A percentile compares a stretch with the other conserved stretches of the same genome.
Evolutionary conservation across 2,888 invertebrate genomes (phyloP).

Genomic region (Alcis repandata): DNA sequence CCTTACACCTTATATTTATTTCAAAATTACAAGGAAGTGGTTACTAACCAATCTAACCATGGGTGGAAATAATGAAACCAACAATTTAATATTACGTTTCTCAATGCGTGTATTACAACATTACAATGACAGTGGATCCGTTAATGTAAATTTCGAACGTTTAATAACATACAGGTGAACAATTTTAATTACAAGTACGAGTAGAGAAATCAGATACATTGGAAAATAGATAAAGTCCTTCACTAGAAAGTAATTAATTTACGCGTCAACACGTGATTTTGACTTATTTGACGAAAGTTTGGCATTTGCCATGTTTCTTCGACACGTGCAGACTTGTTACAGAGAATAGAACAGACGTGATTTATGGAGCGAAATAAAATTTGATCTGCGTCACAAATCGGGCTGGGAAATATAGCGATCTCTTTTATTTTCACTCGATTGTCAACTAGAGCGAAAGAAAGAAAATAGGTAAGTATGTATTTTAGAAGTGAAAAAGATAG

Average conservation of each 20-base stretch:
- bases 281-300: background rate
- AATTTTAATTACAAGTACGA: slow-evolving; percentile 5
- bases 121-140: slow-evolving; percentile 61
- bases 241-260: background rate
- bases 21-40: background rate
- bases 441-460: background rate
- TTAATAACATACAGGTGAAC: slow-evolving; percentile 25
- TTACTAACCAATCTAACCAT: slow-evolving; percentile 1
- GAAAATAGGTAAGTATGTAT: background rate
- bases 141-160: slow-evolving; percentile 38
- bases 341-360: too few relatives aligned
- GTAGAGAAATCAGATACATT: slow-evolving; percentile 1
- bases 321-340: background rate
- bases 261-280: background rate
- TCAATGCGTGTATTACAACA: slow-evolving; percentile 83
- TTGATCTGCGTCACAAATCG: background rate
- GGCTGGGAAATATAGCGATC: background rate
- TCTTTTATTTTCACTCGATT: slow-evolving; percentile 3
- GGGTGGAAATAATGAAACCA: slow-evolving; percentile 63
- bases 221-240: background rate
- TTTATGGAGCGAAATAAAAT: background rate
- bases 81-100: slow-evolving; percentile 72
- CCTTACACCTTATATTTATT: background rate
- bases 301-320: background rate
- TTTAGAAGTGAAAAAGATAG: background rate